phyloP scores from a whole-genome alignment of 1,140 invertebrate species.

The Brachionus manjavacas region DNA sequence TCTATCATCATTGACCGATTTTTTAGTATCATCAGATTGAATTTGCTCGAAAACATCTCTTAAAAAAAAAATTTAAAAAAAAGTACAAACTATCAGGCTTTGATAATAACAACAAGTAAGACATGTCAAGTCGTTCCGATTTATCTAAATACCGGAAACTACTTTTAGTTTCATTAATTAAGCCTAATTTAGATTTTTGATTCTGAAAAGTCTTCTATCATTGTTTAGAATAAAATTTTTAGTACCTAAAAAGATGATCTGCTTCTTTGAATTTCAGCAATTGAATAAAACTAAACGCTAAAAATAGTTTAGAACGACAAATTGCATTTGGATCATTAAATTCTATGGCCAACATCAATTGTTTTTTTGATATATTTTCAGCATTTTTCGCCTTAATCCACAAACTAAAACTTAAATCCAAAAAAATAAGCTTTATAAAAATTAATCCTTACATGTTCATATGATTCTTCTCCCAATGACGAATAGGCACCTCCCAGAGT shows the following conservation, averaged over 20 bases:
- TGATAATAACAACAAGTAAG: too few species aligned
- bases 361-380: conserved; percentile 33
- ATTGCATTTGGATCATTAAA: conserved; percentile 41
- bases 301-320: conserved; percentile 22
- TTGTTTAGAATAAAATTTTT: background rate
- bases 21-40: background rate
- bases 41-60: background rate
- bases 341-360: background rate
- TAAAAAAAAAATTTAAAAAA: background rate
- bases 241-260: background rate
- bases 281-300: conserved; percentile 40
- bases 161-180: background rate
- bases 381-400: conserved; percentile 35
- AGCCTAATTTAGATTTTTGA: background rate
- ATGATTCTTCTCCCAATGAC: conserved; percentile 40
- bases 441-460: background rate
- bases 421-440: too few species aligned
- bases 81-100: background rate
- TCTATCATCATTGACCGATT: conserved; percentile 9
- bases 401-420: background rate
- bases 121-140: too few species aligned
- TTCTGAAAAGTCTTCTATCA: background rate
- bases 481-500: conserved; percentile 41
- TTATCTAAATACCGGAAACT: too few species aligned
- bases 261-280: conserved; percentile 1